A percentile compares a stretch with the other conserved stretches of the same genome.
Conservation (phyloP, 2,888 invertebrate genomes). For the Beris morrisii region DNA sequence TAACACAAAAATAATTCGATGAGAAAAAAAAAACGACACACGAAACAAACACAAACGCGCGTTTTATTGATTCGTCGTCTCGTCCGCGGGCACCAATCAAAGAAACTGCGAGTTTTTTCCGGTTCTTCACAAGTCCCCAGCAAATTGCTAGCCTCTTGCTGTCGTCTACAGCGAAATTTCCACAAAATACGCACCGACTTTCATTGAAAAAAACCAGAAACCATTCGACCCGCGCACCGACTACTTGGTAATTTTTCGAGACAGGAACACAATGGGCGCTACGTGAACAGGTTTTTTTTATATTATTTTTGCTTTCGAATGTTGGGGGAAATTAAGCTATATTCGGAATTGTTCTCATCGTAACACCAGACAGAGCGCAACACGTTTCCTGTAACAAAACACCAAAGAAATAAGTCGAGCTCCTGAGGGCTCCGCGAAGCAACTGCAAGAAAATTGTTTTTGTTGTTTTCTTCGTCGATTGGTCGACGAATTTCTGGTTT, state of each 20-base stretch:
- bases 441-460: slow-evolving; percentile 23
- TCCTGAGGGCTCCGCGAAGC: slow-evolving; percentile 22
- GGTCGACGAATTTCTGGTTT: no score
- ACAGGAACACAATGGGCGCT: no score
- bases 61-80: slow-evolving; percentile 24
- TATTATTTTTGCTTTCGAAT: no score
- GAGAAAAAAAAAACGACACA: neutral
- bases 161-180: neutral
- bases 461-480: slow-evolving; percentile 6
- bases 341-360: no score
- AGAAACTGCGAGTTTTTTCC: slow-evolving; percentile 7
- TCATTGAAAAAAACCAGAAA: neutral
- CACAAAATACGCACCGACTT: neutral
- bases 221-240: no score
- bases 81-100: neutral
- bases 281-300: no score
- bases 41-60: slow-evolving; percentile 11
- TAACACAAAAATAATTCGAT: no score
- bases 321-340: no score
- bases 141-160: neutral
- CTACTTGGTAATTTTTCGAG: no score
- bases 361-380: slow-evolving; percentile 12
- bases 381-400: slow-evolving; percentile 7
- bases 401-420: slow-evolving; percentile 6
- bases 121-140: neutral